These are phyloP conservation scores for Synergus umbraculus DNA, from an alignment of 2,888 invertebrate species.

Conservation along the genomic window DNA sequence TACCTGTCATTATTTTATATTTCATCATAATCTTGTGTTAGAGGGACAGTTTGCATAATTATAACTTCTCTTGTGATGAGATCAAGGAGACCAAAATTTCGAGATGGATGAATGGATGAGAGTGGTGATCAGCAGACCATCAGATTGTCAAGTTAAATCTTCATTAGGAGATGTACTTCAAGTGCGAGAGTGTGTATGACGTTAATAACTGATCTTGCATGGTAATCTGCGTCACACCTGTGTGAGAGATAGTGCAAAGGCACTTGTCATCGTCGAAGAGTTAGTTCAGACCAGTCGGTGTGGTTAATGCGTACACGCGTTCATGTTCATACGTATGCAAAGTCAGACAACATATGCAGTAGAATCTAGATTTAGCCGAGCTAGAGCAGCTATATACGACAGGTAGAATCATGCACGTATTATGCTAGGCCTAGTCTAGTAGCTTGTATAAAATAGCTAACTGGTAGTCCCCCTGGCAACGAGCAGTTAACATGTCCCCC, in stretches of 20 bases:
- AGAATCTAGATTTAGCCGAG: slow-evolving; percentile 23
- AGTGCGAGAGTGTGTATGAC: slow-evolving; percentile 23
- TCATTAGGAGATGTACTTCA: slow-evolving; percentile 8
- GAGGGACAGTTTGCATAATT: neutral
- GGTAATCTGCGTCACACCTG: slow-evolving; percentile 16
- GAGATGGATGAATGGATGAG: neutral
- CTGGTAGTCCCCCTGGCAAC: neutral
- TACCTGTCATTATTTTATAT: neutral
- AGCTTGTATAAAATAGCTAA: neutral
- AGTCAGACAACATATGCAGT: neutral
- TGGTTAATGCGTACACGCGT: neutral
- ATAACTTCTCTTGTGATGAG: neutral
- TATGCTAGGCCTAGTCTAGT: neutral
- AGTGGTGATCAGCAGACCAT: neutral
- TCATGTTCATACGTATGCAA: neutral
- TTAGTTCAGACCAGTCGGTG: slow-evolving; percentile 11
- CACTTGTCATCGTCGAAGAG: slow-evolving; percentile 29
- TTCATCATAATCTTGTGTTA: neutral
- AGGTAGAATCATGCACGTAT: neutral
- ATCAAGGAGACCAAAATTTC: neutral
- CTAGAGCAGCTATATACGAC: neutral
- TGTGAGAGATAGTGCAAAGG: slow-evolving; percentile 24
- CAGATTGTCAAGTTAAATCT: slow-evolving; percentile 34
- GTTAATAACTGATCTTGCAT: slow-evolving; percentile 29
- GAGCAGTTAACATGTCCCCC: neutral